Conservation (phyloP, 1,140 invertebrate genomes). For the Laupala kohalensis region DNA sequence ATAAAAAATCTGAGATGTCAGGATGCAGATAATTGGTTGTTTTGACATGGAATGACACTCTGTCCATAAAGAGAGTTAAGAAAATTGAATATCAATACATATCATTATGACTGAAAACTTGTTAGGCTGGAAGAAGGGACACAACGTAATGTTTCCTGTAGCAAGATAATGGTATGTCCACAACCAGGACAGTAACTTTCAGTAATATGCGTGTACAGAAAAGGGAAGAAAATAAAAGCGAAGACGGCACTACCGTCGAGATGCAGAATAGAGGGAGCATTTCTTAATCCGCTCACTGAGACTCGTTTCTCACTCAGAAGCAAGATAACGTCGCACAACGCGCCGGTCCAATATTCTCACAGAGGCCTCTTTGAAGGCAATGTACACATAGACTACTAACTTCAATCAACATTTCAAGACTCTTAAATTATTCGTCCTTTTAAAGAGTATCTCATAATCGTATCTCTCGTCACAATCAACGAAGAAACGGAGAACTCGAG, state of each 20-base stretch:
- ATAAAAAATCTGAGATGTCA: no score
- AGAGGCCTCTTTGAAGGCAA: background rate
- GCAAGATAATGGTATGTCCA: no score
- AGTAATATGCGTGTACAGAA: no score
- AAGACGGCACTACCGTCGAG: background rate
- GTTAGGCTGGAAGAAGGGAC: no score
- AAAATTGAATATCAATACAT: no score
- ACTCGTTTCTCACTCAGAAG: background rate
- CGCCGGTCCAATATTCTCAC: background rate
- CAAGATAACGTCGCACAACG: background rate
- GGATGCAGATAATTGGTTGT: no score
- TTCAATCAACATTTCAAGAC: background rate
- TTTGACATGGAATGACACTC: no score
- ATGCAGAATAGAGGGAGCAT: background rate
- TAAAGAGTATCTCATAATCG: background rate
- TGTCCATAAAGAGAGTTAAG: no score
- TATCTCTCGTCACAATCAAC: background rate
- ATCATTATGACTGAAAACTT: no score
- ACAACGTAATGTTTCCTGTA: no score
- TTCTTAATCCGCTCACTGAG: background rate
- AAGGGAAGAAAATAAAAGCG: background rate
- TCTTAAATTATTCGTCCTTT: background rate
- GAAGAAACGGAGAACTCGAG: background rate
- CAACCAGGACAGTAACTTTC: no score
- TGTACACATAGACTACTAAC: background rate